Evolutionary conservation across 1,140 invertebrate genomes (phyloP).

Genomic region (Polypedilum vanderplanki): DNA sequence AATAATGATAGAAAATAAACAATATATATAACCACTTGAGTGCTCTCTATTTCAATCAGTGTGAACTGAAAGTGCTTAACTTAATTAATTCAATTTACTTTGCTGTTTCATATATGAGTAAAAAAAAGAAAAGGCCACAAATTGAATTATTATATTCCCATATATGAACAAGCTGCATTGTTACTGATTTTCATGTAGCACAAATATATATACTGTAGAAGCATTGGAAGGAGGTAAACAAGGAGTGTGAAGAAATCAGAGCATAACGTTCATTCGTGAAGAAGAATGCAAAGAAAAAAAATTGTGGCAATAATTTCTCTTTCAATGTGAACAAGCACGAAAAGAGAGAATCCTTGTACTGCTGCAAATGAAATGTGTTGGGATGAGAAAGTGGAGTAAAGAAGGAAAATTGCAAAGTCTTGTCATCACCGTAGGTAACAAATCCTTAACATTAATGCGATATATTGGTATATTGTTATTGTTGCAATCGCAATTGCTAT

Average conservation of each 20-base stretch:
- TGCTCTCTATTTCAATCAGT: slow-evolving; percentile 8
- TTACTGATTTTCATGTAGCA: too few relatives aligned
- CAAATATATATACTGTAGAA: neutral
- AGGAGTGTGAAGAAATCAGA: neutral
- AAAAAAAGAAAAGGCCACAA: neutral
- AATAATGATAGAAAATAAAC: too few relatives aligned
- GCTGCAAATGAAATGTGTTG: too few relatives aligned
- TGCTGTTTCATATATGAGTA: neutral
- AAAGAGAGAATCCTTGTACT: too few relatives aligned
- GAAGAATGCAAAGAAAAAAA: neutral
- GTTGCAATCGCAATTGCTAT: neutral
- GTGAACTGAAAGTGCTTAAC: neutral
- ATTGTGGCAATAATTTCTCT: slow-evolving; percentile 10
- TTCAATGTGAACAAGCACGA: neutral
- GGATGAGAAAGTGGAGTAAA: too few relatives aligned
- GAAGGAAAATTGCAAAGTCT: slow-evolving; percentile 22
- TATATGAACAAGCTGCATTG: neutral
- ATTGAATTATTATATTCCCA: slow-evolving; percentile 19
- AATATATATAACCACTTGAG: too few relatives aligned
- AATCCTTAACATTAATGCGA: slow-evolving; percentile 20
- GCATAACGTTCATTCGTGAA: neutral
- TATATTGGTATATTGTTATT: slow-evolving; percentile 1
- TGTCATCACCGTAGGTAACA: slow-evolving; percentile 26
- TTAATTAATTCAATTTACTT: slow-evolving; percentile 8
- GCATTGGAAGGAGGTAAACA: neutral